phyloP scores from a whole-genome alignment of 2,797 vertebrate genomes.

The Sebastes paucispinis region DNA sequence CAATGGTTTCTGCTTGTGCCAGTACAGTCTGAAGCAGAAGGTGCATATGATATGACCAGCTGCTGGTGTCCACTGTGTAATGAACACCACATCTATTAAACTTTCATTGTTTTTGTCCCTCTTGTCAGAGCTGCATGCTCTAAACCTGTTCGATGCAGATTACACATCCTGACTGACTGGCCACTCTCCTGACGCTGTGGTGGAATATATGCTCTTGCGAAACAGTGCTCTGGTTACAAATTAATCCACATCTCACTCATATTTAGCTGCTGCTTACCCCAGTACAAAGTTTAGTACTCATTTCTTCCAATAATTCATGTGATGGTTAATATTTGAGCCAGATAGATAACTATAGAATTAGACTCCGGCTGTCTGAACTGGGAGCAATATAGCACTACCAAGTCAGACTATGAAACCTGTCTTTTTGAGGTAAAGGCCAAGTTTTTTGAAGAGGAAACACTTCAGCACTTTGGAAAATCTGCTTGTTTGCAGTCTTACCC shows the following conservation, averaged over 20 bases:
- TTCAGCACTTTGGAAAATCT: background rate
- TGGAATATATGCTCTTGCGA: conserved; percentile 46
- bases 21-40: background rate
- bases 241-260: conserved; percentile 66
- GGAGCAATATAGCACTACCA: background rate
- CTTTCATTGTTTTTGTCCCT: conserved; percentile 49
- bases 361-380: conserved; percentile 39
- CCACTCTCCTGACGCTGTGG: background rate
- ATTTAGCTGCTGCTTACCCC: conserved; percentile 47
- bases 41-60: background rate
- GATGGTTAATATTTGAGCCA: conserved; percentile 77
- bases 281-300: conserved; percentile 71
- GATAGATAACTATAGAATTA: conserved; percentile 58
- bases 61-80: conserved; percentile 21
- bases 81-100: conserved; percentile 56
- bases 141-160: background rate
- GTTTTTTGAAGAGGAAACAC: background rate
- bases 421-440: background rate
- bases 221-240: conserved; percentile 72
- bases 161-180: background rate
- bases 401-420: conserved; percentile 4
- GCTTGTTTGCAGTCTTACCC: background rate
- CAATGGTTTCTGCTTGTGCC: background rate
- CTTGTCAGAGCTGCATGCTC: background rate
- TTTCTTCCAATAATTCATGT: conserved; percentile 72